These are phyloP conservation scores for Drosophila obscura DNA, from an alignment of 1,140 invertebrate genomes.

Conservation along the genomic window DNA sequence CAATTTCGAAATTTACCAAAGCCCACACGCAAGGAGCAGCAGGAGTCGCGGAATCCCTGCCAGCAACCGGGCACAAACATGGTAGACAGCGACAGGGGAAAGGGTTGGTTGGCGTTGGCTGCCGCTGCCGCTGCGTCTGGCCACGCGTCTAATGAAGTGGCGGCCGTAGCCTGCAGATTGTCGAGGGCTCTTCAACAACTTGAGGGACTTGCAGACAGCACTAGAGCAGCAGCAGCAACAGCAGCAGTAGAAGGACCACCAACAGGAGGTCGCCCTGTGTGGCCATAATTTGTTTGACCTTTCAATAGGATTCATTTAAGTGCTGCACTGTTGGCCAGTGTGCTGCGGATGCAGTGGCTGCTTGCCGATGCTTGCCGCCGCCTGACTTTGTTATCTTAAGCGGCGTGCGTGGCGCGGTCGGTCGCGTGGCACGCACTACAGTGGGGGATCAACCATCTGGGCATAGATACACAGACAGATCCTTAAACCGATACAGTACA, in stretches of 20 bases:
- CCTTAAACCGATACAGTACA: constrained; percentile 21
- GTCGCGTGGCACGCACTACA: constrained; percentile 51
- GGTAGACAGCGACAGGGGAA: constrained; percentile 1
- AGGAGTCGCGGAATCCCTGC: constrained; percentile 16
- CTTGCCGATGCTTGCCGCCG: not conserved
- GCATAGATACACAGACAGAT: constrained; percentile 9
- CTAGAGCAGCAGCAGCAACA: not conserved
- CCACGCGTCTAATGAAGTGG: constrained; percentile 80
- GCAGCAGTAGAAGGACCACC: constrained; percentile 12
- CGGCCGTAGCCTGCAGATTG: constrained; percentile 54
- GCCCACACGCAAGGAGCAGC: constrained; percentile 18
- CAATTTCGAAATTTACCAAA: constrained; percentile 80
- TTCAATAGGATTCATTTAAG: constrained; percentile 66
- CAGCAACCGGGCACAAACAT: not conserved
- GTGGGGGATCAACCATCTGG: not conserved
- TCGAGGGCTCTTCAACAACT: constrained; percentile 31
- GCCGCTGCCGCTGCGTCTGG: constrained; percentile 17
- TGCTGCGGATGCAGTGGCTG: constrained; percentile 34
- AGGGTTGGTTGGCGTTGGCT: constrained; percentile 26
- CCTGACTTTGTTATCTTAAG: constrained; percentile 64
- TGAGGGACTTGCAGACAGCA: constrained; percentile 9
- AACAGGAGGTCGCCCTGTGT: constrained; percentile 32
- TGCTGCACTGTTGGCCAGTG: constrained; percentile 12
- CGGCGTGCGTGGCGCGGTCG: constrained; percentile 45
- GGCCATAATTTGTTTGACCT: constrained; percentile 75